These are phyloP conservation scores for Papilio glaucus DNA, from an alignment of 1,140 invertebrate species.

Conservation along the genomic window DNA sequence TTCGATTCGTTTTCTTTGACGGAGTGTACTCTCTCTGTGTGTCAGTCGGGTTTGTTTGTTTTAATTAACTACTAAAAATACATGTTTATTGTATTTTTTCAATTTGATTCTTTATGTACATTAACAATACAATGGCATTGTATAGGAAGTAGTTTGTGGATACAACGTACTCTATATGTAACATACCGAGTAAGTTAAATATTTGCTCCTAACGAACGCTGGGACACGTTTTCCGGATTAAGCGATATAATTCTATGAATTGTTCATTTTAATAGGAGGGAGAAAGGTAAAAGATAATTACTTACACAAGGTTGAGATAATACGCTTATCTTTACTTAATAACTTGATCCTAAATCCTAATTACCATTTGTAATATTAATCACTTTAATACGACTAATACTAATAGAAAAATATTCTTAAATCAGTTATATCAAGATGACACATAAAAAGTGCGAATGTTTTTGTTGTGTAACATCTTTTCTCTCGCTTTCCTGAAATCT, in stretches of 20 bases:
- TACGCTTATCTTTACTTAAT: neutral
- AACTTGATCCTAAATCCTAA: neutral
- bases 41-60: too few relatives aligned
- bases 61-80: too few relatives aligned
- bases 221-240: constrained; percentile 19
- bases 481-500: too few relatives aligned
- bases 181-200: neutral
- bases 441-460: too few relatives aligned
- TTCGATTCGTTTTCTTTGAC: too few relatives aligned
- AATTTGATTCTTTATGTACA: neutral
- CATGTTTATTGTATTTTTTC: too few relatives aligned
- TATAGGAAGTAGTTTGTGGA: neutral
- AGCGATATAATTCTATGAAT: constrained; percentile 7
- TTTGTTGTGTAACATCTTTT: too few relatives aligned
- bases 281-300: neutral
- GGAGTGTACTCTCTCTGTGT: too few relatives aligned
- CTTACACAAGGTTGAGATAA: constrained; percentile 1
- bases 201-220: neutral
- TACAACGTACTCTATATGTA: neutral
- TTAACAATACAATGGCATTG: neutral
- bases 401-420: too few relatives aligned
- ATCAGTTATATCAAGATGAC: too few relatives aligned
- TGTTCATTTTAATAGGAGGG: constrained; percentile 11
- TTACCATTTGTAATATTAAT: too few relatives aligned
- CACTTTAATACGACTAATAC: too few relatives aligned